Percentiles rank a stretch among this genome's conserved stretches.
Evolutionary conservation across 1,140 invertebrate genomes (phyloP).

Genomic region (Eupristina koningsbergeri): DNA sequence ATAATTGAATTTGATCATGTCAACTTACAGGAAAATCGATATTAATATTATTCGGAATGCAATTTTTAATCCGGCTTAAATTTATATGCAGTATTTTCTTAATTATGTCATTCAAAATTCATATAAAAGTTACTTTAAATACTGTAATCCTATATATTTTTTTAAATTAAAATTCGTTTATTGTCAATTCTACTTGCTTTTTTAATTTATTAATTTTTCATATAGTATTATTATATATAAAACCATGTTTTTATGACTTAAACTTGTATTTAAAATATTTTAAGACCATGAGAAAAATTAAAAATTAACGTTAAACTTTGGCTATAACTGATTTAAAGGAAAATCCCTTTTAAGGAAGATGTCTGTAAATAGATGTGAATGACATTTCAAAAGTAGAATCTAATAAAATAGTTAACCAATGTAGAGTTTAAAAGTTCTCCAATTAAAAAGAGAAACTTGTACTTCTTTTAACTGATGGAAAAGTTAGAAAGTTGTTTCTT

Average conservation of each 20-base stretch:
- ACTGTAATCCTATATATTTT: not conserved
- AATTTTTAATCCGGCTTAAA: too few relatives aligned
- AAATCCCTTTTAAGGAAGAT: not conserved
- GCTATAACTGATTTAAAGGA: not conserved
- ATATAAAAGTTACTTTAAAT: too few relatives aligned
- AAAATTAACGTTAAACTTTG: not conserved
- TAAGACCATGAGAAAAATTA: too few relatives aligned
- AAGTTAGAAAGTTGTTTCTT: slow-evolving; percentile 16
- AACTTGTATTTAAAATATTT: too few relatives aligned
- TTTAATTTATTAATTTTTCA: not conserved
- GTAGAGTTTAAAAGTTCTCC: not conserved
- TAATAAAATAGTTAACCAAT: slow-evolving; percentile 20
- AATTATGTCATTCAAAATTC: too few relatives aligned
- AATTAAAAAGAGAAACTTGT: slow-evolving; percentile 30
- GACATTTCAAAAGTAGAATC: slow-evolving; percentile 18
- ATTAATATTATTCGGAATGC: too few relatives aligned
- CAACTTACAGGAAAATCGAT: too few relatives aligned
- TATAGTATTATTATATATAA: too few relatives aligned
- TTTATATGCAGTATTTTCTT: too few relatives aligned
- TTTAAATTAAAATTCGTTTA: not conserved
- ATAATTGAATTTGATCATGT: not conserved
- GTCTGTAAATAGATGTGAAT: not conserved
- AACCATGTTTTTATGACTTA: too few relatives aligned
- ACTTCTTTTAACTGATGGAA: not conserved
- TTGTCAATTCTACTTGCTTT: not conserved